Evolutionary conservation across 2,797 vertebrate genomes (phyloP).

Genomic region (Alca torda): DNA sequence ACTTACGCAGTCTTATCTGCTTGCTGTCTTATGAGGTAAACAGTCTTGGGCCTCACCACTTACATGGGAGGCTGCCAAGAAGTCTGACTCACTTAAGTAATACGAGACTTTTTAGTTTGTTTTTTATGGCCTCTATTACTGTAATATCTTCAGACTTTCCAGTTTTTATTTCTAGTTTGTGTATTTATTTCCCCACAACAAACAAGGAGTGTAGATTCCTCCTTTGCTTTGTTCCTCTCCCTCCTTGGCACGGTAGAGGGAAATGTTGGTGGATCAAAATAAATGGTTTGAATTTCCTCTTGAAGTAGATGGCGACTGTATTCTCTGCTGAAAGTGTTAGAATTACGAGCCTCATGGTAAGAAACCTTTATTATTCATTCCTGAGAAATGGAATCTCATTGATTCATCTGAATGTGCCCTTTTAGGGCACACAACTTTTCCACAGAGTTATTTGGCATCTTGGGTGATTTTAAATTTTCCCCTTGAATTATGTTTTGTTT

Average conservation of each 20-base stretch:
- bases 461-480: neutral
- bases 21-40: neutral
- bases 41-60: neutral
- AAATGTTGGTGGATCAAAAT: neutral
- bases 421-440: neutral
- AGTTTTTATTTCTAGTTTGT: neutral
- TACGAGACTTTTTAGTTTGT: neutral
- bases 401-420: neutral
- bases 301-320: neutral
- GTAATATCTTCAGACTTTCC: neutral
- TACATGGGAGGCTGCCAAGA: neutral
- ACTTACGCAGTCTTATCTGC: neutral
- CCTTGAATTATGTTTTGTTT: neutral
- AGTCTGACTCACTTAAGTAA: conserved; percentile 1
- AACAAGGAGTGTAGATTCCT: neutral
- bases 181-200: neutral
- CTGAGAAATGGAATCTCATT: neutral
- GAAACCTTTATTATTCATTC: neutral
- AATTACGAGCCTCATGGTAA: neutral
- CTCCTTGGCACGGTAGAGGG: neutral
- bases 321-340: neutral
- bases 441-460: neutral
- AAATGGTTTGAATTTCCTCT: neutral
- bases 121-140: neutral
- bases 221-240: neutral